Evolutionary conservation across 2,888 invertebrate genomes (phyloP), one percentile per base, ranked within the genome.

Genomic region (Eristalis pertinax): DNA sequence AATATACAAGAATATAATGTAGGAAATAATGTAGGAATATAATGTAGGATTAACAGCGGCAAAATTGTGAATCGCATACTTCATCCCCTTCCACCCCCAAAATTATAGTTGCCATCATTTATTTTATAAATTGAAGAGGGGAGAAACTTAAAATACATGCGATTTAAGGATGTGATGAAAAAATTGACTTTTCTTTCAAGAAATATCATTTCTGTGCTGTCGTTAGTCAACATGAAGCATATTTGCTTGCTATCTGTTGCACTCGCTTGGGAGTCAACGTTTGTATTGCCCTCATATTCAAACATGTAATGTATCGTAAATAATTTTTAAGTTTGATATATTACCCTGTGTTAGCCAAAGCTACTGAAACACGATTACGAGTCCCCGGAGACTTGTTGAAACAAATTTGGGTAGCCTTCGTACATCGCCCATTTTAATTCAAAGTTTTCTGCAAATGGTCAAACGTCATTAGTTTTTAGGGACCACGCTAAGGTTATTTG

Each of bases 351-450:
- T 10, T 50, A 4, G 19, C 4, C 62, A 15, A 63, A 22, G 29
- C 38, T 32, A 58, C 65, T 58, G 24, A 29, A 69, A 64, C 77
- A 81, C 77, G 58, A 72, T 76, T 87, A 87, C 80, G 79, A 80
- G 84, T 84, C 87, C 76, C 87, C 58, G 29, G 87, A 84, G 87
- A 73, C 74, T 79, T 87, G 86, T 79, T 87, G 83, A 83, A 87
- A 87, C 83, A 83, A 83, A 87, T 83, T 87, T 87, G 83, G 84
- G 87, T 72, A 80, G 84, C 84, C 84, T 87, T 84, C 79, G 72
- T 79, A 79, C 76, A 87, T 76, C 72, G 84, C 84, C 68, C 79
- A 87, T 87, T 79, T 73, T 62, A 80, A 73, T 73, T 35, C 35
- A 26, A 78, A 41, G 63, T 24, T 24, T 24, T 58, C 24, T 22